A percentile compares a stretch with the other conserved stretches of the same genome.
These are phyloP conservation scores for Hydropsyche betteni DNA, from an alignment of 2,888 invertebrate genomes.

Conservation along the genomic window DNA sequence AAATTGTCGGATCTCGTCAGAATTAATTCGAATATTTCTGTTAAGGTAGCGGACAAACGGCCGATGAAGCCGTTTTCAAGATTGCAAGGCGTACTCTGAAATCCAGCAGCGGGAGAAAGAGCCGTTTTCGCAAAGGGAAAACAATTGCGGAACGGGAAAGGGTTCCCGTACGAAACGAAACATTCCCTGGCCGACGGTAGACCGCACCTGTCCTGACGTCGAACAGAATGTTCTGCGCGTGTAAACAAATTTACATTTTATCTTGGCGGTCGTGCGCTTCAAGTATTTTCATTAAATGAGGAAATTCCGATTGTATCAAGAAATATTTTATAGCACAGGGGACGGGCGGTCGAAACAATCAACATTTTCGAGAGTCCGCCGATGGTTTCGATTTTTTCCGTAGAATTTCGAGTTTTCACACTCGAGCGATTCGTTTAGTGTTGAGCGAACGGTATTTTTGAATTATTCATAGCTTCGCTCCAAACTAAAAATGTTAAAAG, in stretches of 20 bases:
- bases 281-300: conserved; percentile 34
- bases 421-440: no score
- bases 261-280: conserved; percentile 9
- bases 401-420: no score
- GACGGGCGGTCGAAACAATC: neutral
- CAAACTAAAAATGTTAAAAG: no score
- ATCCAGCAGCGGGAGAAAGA: no score
- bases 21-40: no score
- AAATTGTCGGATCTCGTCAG: no score
- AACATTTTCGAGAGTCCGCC: neutral
- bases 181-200: conserved; percentile 34
- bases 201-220: conserved; percentile 44
- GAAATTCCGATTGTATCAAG: conserved; percentile 33
- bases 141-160: neutral
- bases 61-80: no score
- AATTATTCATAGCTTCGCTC: no score
- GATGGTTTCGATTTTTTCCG: neutral
- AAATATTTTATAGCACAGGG: neutral
- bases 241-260: conserved; percentile 49
- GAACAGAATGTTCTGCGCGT: conserved; percentile 26
- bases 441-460: no score
- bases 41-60: no score
- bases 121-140: neutral
- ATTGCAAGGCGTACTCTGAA: no score
- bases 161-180: conserved; percentile 30